Conservation (phyloP, 2,797 vertebrate species). For the Mus minutoides region DNA sequence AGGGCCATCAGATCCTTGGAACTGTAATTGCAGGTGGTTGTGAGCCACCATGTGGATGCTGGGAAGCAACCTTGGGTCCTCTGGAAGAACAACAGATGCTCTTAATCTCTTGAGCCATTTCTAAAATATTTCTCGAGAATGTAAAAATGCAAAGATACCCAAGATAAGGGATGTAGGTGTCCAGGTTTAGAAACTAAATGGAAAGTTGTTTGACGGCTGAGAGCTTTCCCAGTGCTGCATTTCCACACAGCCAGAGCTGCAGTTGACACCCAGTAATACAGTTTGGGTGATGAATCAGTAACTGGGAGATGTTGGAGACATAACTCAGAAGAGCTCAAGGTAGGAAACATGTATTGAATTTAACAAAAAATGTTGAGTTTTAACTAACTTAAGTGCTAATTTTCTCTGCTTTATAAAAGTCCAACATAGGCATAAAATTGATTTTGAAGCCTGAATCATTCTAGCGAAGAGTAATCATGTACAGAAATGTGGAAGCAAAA, state of each 20-base stretch:
- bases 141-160: neutral
- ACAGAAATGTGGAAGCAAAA: neutral
- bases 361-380: neutral
- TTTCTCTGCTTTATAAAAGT: constrained; percentile 17
- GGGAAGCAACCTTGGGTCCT: neutral
- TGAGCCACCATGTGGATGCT: neutral
- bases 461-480: neutral
- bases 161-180: neutral
- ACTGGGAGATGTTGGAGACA: neutral
- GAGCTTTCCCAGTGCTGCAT: neutral
- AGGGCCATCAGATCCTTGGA: neutral
- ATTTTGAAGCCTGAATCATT: neutral
- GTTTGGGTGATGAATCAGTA: constrained; percentile 33
- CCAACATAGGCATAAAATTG: constrained; percentile 1
- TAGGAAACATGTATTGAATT: constrained; percentile 27
- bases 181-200: neutral
- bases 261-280: neutral
- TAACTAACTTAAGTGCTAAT: neutral
- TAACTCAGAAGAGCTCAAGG: neutral
- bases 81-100: neutral
- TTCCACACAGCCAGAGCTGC: neutral
- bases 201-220: neutral
- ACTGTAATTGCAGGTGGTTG: neutral
- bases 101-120: neutral
- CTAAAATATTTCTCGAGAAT: neutral